Evolutionary conservation across 2,113 vertebrate species (phyloP).

Genomic region (Malurus melanocephalus): DNA sequence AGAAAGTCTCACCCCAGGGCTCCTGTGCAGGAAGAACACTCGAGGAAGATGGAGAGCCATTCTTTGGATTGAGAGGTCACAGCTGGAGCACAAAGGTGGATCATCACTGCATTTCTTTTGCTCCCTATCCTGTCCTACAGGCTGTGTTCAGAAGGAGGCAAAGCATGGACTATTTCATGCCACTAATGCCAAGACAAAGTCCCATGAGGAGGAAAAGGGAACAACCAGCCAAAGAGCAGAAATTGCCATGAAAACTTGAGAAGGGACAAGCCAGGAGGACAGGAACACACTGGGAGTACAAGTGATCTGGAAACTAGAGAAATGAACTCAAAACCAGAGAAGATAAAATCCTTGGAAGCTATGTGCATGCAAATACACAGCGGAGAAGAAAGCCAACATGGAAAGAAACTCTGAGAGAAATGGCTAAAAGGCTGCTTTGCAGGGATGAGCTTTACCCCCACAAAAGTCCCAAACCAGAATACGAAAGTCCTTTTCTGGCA

Average conservation of each 20-base stretch:
- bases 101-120: too few relatives aligned
- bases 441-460: background rate
- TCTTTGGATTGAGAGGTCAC: background rate
- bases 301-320: background rate
- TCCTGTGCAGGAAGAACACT: background rate
- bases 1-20: background rate
- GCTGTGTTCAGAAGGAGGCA: background rate
- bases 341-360: background rate
- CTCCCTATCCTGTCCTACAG: background rate
- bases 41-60: background rate
- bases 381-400: background rate
- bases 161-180: background rate
- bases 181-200: background rate
- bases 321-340: background rate
- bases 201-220: background rate
- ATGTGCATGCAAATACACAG: background rate
- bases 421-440: background rate
- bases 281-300: background rate
- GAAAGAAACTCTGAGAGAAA: background rate
- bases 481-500: background rate
- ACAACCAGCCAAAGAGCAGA: background rate
- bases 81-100: background rate
- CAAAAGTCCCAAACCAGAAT: background rate
- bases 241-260: background rate
- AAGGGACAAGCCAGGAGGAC: background rate